Evolutionary conservation across 2,113 vertebrate species (phyloP), one percentile per base, ranked within the genome.

Genomic region (Cochlearius cochlearius): DNA sequence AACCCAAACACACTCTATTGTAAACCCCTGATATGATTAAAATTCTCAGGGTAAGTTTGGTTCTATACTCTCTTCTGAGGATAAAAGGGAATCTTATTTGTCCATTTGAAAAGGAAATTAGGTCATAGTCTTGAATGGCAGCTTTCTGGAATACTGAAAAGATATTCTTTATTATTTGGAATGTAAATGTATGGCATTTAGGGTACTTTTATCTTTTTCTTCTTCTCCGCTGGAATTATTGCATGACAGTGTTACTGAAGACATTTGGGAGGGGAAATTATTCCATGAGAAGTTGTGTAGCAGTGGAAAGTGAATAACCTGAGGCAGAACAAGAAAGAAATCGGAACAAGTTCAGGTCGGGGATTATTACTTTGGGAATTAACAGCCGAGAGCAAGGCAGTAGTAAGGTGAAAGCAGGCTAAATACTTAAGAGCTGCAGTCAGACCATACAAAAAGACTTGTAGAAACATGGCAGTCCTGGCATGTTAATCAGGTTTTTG

Each of bases 321-420:
- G 75, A 94, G 89, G 94, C 91, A 73, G 86, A 95, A 86, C 34
- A 68, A 80, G 77, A 73, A 95, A 92, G 95, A 58, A 91, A 96
- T 39, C 0, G 47, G 74, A 96, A 94, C 49, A 82, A 83, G 91
- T 95, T 95, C 63, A 71, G 87, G 84, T 94, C 8, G 26, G 41
- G 87, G 83, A 88, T 96, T 91, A 80, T 90, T 95, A 21, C 74
- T 86, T 90, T 52, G 50, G 88, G 95, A 95, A 90, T 93, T 76
- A 90, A 76, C 66, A 80, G 84, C 77, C 1, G 0, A 86, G 56
- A 94, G 93, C 15, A 36, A 76, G 79, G 63, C 89, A 90, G 62
- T 1, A 67, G 78, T 55, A 72, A 87, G 91, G 89, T 95, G 67
- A 93, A 92, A 83, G 66, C 78, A 91, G 84, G 77, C 81, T 87